Percentiles rank a stretch among this genome's conserved stretches.
Conservation (phyloP, 2,797 vertebrate genomes). For the Schizothorax lantsangensis region DNA sequence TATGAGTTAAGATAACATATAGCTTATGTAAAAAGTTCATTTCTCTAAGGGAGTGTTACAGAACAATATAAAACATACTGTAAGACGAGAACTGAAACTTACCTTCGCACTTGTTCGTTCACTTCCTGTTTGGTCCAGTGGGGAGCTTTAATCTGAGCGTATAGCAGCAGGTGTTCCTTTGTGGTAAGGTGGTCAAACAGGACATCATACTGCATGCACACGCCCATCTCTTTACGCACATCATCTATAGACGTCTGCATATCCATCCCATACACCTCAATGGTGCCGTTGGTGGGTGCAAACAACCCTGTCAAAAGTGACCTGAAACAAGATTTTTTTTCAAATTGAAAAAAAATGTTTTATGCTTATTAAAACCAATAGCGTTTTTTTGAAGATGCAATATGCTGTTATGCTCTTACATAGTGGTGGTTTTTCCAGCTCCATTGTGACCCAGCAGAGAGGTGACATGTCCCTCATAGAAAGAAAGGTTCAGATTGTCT, state of each 20-base stretch:
- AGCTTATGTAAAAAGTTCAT: background rate
- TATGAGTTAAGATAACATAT: background rate
- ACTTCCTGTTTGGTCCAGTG: slow-evolving; percentile 86
- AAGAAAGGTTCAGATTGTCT: slow-evolving; percentile 89
- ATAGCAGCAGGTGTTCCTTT: slow-evolving; percentile 93
- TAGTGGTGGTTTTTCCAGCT: slow-evolving; percentile 97
- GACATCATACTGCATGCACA: slow-evolving; percentile 98
- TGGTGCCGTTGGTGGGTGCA: slow-evolving; percentile 84
- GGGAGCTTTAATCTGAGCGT: slow-evolving; percentile 93
- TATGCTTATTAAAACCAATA: background rate
- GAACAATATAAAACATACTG: background rate
- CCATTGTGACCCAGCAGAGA: slow-evolving; percentile 96
- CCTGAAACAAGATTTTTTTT: slow-evolving; percentile 71
- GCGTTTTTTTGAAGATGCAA: background rate
- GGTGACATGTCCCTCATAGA: slow-evolving; percentile 95
- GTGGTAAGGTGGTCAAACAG: slow-evolving; percentile 92
- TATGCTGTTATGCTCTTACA: slow-evolving; percentile 76
- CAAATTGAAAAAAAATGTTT: background rate
- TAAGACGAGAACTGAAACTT: slow-evolving; percentile 51
- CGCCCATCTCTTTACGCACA: slow-evolving; percentile 87
- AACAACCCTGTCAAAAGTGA: slow-evolving; percentile 95
- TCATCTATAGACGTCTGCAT: slow-evolving; percentile 83
- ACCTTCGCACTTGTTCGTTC: slow-evolving; percentile 88
- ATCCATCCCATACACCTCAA: slow-evolving; percentile 91
- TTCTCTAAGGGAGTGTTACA: background rate